Evolutionary conservation across 2,797 vertebrate species (phyloP).

Genomic region (Chaenodraco wilsoni): DNA sequence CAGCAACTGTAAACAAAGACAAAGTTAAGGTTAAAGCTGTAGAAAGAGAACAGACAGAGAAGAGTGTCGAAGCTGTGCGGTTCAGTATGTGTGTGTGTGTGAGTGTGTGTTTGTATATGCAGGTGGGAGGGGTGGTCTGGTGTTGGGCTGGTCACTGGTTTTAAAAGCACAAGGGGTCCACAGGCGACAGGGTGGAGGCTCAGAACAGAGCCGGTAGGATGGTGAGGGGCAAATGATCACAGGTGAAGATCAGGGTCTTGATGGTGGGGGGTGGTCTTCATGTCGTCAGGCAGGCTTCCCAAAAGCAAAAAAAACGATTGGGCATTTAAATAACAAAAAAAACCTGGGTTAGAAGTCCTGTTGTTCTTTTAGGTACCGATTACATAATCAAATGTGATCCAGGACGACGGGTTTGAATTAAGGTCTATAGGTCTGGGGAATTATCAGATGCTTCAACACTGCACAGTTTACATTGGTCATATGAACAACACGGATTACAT

Average conservation of each 20-base stretch:
- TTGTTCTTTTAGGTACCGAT: no score
- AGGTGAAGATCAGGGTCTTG: constrained; percentile 26
- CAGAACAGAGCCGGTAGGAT: constrained; percentile 13
- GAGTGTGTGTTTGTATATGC: constrained; percentile 7
- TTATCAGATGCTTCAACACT: no score
- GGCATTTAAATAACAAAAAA: no score
- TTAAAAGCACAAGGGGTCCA: constrained; percentile 39
- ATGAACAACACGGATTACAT: neutral
- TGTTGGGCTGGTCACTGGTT: constrained; percentile 14
- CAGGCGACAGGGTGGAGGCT: constrained; percentile 21
- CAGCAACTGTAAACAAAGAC: constrained; percentile 25
- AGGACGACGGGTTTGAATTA: no score
- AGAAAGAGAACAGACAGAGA: constrained; percentile 38
- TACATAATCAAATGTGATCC: no score
- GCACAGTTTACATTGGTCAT: neutral
- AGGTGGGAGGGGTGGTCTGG: neutral
- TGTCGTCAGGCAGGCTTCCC: constrained; percentile 62
- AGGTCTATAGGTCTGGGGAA: no score
- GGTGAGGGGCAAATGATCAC: constrained; percentile 25
- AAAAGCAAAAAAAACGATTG: constrained; percentile 55
- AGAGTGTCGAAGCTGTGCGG: constrained; percentile 8
- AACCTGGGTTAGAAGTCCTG: no score
- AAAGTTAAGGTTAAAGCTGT: constrained; percentile 10
- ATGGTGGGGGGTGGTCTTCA: constrained; percentile 23
- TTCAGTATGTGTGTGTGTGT: constrained; percentile 11